Evolutionary conservation across 2,888 invertebrate species (phyloP), one percentile per base, ranked within the genome.

Genomic region (Philereme transversata): DNA sequence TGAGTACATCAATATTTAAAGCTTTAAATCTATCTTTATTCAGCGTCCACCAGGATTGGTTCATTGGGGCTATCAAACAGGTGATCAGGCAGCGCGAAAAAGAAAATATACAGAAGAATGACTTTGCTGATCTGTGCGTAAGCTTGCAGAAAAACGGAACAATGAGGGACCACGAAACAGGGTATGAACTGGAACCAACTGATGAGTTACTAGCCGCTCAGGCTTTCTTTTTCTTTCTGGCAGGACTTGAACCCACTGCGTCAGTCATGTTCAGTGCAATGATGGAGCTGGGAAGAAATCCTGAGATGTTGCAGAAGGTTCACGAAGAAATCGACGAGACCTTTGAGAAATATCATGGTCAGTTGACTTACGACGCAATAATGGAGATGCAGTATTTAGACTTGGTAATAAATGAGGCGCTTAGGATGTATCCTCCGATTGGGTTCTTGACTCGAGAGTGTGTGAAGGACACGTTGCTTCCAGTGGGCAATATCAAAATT

Each of bases 191-290:
- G 50, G 74, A 83, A 41, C 82, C 89, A 0, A 84, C 87, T 0
- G 86, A 86, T 53, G 86, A 83, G 52, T 38, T 83, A 5, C 57
- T 87, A 33, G 81, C 84, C 4, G 84, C 86, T 5, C 87, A 89
- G 67, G 83, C 81, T 0, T 85, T 89, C 56, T 83, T 90, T 66
- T 88, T 87, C 66, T 87, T 84, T 43, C 53, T 69, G 76, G 90
- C 88, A 36, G 91, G 90, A 0, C 84, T 86, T 3, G 89, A 90
- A 46, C 85, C 89, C 0, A 78, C 83, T 3, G 85, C 89, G 0
- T 75, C 80, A 4, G 73, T 78, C 2, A 77, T 90, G 59, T 82
- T 79, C 57, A 76, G 73, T 10, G 70, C 78, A 0, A 64, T 87
- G 2, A 73, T 83, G 35, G 82, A 86, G 69, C 69, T 91, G 0